Evolutionary conservation across 2,888 invertebrate genomes (phyloP).

Genomic region (Choristoneura rosaceana): DNA sequence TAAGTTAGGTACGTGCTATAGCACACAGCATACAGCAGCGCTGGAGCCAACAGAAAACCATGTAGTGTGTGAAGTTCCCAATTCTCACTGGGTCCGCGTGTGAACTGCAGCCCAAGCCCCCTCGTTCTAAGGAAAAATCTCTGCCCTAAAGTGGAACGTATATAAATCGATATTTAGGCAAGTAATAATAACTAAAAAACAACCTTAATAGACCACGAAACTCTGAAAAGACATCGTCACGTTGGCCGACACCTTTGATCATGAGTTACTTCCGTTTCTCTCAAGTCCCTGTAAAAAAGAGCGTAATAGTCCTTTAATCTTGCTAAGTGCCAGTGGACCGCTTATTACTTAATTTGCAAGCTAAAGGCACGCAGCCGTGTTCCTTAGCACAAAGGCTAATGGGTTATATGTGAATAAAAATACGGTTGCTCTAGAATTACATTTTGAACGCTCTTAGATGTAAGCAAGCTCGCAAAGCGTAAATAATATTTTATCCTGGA

Average conservation of each 20-base stretch:
- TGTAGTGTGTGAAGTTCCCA: no score
- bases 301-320: constrained; percentile 1
- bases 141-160: no score
- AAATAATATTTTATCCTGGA: constrained; percentile 8
- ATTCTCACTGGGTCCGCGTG: no score
- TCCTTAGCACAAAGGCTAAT: constrained; percentile 12
- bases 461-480: constrained; percentile 1
- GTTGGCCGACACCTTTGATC: background rate
- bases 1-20: no score
- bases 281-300: background rate
- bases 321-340: constrained; percentile 7
- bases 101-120: no score
- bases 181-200: no score
- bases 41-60: no score
- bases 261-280: background rate
- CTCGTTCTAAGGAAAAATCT: no score
- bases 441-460: constrained; percentile 19
- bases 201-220: no score
- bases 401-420: constrained; percentile 14
- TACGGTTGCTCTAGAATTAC: constrained; percentile 15
- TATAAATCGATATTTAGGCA: no score
- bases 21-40: no score
- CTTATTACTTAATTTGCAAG: constrained; percentile 19
- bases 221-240: no score
- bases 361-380: constrained; percentile 10